These are phyloP conservation scores for Coilia nasus DNA, from an alignment of 2,797 vertebrate genomes.

Conservation along the genomic window DNA sequence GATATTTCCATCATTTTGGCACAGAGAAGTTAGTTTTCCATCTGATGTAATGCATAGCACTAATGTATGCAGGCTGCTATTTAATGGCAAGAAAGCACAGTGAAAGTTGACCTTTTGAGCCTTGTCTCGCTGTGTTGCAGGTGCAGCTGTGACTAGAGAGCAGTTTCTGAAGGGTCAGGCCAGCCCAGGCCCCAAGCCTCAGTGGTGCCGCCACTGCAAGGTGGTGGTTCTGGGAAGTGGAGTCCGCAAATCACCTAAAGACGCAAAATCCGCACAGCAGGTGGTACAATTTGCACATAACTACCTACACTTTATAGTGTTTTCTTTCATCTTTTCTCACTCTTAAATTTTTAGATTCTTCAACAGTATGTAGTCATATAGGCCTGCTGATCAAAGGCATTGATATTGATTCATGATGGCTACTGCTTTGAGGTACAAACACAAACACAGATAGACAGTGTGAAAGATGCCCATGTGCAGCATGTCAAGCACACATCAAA, in stretches of 20 bases:
- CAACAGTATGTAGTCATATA: background rate
- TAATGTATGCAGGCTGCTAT: no score
- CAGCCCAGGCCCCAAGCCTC: conserved; percentile 80
- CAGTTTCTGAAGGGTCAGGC: conserved; percentile 70
- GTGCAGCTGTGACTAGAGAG: conserved; percentile 75
- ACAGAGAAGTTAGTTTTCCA: no score
- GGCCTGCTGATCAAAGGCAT: background rate
- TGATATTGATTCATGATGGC: background rate
- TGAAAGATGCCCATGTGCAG: background rate
- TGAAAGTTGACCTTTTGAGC: no score
- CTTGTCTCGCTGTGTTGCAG: conserved; percentile 57
- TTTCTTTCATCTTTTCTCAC: background rate
- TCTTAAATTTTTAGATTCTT: background rate
- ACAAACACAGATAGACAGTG: background rate
- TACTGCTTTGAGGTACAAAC: background rate
- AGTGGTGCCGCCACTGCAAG: conserved; percentile 97
- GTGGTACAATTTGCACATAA: conserved; percentile 55
- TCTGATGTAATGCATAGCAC: no score
- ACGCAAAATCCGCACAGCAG: conserved; percentile 77
- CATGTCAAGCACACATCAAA: background rate
- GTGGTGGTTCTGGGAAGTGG: conserved; percentile 95
- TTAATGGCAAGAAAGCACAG: no score
- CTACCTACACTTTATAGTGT: background rate
- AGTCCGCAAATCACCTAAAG: conserved; percentile 87
- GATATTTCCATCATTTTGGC: no score